Percentiles rank a stretch among this genome's conserved stretches.
These are phyloP conservation scores for Thalassophryne amazonica DNA, from an alignment of 2,797 vertebrate genomes.

Conservation along the genomic window DNA sequence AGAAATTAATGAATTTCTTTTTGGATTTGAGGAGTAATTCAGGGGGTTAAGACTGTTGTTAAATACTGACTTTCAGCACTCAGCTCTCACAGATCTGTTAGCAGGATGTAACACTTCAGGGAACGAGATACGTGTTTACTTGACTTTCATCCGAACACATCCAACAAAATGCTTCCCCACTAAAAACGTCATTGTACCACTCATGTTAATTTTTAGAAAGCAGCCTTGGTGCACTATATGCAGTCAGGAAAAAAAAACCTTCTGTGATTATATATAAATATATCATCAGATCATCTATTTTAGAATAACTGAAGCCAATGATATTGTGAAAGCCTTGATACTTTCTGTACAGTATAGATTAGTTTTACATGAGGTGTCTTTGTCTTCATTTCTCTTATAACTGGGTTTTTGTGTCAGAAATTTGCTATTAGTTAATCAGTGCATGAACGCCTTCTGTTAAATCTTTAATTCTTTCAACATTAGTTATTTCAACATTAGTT, in stretches of 20 bases:
- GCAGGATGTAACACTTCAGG: slow-evolving; percentile 64
- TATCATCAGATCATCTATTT: slow-evolving; percentile 77
- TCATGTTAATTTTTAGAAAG: slow-evolving; percentile 55
- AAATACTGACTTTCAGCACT: slow-evolving; percentile 34
- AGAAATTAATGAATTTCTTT: slow-evolving; percentile 30
- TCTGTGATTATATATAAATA: slow-evolving; percentile 56
- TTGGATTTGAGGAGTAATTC: slow-evolving; percentile 31
- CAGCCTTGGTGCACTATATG: slow-evolving; percentile 63
- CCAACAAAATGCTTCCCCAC: slow-evolving; percentile 34
- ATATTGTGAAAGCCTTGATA: slow-evolving; percentile 59
- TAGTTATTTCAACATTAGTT: slow-evolving; percentile 58
- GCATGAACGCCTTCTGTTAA: slow-evolving; percentile 68
- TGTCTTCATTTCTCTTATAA: slow-evolving; percentile 42
- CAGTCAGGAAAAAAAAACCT: slow-evolving; percentile 62
- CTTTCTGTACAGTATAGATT: slow-evolving; percentile 54
- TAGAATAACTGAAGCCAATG: slow-evolving; percentile 73
- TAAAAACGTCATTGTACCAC: slow-evolving; percentile 45
- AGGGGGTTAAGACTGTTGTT: slow-evolving; percentile 49
- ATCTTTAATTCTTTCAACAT: slow-evolving; percentile 32
- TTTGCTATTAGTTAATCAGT: slow-evolving; percentile 51
- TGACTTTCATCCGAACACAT: slow-evolving; percentile 59
- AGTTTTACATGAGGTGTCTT: slow-evolving; percentile 55
- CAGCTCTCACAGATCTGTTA: slow-evolving; percentile 34
- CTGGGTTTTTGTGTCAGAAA: slow-evolving; percentile 30
- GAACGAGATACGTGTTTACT: slow-evolving; percentile 70